Base-by-base conservation (phyloP, 2,797 vertebrate species). In the Coilia nasus region DNA sequence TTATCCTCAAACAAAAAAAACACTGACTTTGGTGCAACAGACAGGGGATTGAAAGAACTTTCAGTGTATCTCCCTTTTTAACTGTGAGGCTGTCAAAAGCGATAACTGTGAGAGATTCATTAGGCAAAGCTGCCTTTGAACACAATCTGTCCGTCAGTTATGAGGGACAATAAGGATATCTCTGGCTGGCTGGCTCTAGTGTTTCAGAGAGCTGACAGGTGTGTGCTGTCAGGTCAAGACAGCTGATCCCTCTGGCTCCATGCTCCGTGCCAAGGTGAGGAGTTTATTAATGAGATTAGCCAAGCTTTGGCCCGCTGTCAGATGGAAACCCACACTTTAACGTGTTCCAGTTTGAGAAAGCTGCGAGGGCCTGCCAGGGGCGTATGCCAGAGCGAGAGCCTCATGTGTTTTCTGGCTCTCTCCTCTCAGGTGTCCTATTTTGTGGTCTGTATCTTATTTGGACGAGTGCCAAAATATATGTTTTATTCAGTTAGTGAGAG, bases 221-320 rank as follows among this genome's bases (percentile, higher is more conserved):
- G 67, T 75, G 5, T 75, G 67, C 67, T 75, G 67, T 19, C 67
- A 75, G n/a, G 67, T 21, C 3, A 15, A 19, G 67, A 21, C 67
- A 46, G 81, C 67, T 47, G 46, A 78, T 23, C 41, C 28, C 50
- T 11, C 47, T 86, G 35, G 59, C 25, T 67, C 31, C 62, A 21
- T 15, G 35, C 21, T 46, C 59, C 25, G 56, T 25, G 64, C 60
- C 54, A 75, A 57, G 87, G 57, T 83, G 71, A 86, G 67, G 47
- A 59, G 35, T 82, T 5, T 47, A 47, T 64, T 85, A 62, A 87
- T 87, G 57, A 71, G 67, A 86, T 88, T 85, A 84, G 83, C 60
- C 10, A 83, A 86, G 44, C 25, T 57, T 80, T 83, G 25, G 1
- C 57, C 78, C 81, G 28, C 41, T 83, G 82, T 83, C 86, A 82